Evolutionary conservation across 2,888 invertebrate genomes (phyloP), one percentile per base, ranked within the genome.

Genomic region (Erebia aethiops): DNA sequence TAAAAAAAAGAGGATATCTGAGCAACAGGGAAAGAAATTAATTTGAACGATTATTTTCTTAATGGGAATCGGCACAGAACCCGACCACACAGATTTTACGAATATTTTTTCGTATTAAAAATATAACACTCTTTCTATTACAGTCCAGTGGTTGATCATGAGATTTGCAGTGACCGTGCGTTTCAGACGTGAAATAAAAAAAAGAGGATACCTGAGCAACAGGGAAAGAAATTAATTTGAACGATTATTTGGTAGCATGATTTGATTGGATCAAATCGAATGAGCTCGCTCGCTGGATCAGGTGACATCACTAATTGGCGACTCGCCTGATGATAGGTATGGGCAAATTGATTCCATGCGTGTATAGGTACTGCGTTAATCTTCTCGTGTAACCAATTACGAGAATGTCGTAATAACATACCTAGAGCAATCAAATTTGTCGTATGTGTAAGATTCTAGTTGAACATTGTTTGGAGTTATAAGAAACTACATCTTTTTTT

Each of bases 201-300:
- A 49, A 49, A 49, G 49, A 49, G 5, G 13, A 49, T 13, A 49
- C 1, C 5, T 13, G 51, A 51, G 51, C 7, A n/a, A 51, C n/a
- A 2, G 18, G 2, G 57, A 18, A 57, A 57, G 13, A 10, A 60
- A 43, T 43, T 13, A n/a, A 35, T 35, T 35, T 14, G 35, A 58
- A n/a, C 35, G 35, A 60, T 61, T 46, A 61, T 61, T 65, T 56
- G 41, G 65, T 10, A 43, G 16, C 54, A 35, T 35, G 41, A 54
- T 60, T 54, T 64, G 64, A 68, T 61, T 71, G 56, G 65, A 65
- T 43, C 43, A 65, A 65, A 54, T 65, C 54, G 65, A 41, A 65
- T 56, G 54, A 65, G 43, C 41, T 54, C 41, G 43, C 56, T 43
- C 52, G 35, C 18, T 18, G 65, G 56, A 1, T 18, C 54, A 61